A percentile compares a stretch with the other conserved stretches of the same genome.
phyloP scores from a whole-genome alignment of 2,113 vertebrate genomes.

The Plestiodon gilberti region DNA sequence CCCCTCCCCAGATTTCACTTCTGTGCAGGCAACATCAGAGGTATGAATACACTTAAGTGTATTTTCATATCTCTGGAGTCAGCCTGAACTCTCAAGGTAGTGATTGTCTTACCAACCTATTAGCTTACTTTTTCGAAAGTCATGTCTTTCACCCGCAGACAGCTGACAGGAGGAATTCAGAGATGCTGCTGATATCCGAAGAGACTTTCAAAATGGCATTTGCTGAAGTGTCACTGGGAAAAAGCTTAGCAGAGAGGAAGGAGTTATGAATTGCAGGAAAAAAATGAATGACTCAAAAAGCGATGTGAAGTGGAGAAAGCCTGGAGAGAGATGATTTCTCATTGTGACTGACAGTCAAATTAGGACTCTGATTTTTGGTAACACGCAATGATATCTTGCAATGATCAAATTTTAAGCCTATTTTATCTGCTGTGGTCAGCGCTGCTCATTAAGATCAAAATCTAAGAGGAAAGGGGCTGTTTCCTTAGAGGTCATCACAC shows the following conservation, averaged over 20 bases:
- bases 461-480: background rate
- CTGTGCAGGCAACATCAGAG: background rate
- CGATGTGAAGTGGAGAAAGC: slow-evolving; percentile 30
- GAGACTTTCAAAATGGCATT: slow-evolving; percentile 51
- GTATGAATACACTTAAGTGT: background rate
- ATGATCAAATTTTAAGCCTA: slow-evolving; percentile 35
- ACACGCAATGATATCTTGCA: slow-evolving; percentile 42
- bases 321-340: slow-evolving; percentile 58
- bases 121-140: slow-evolving; percentile 13
- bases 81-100: background rate
- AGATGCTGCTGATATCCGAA: slow-evolving; percentile 43
- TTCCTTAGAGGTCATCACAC: background rate
- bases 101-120: slow-evolving; percentile 16
- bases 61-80: background rate
- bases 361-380: slow-evolving; percentile 37
- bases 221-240: slow-evolving; percentile 55
- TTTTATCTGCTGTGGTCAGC: slow-evolving; percentile 40
- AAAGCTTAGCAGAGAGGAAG: slow-evolving; percentile 46
- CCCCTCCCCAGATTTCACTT: background rate
- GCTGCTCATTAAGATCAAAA: slow-evolving; percentile 26
- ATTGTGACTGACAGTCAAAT: slow-evolving; percentile 62
- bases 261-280: slow-evolving; percentile 59
- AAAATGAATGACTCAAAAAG: slow-evolving; percentile 59
- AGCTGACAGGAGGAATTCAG: slow-evolving; percentile 20
- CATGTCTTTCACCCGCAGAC: slow-evolving; percentile 37